Percentiles rank a stretch among this genome's conserved stretches.
These are phyloP conservation scores for Papilio glaucus DNA, from an alignment of 1,140 invertebrate genomes.

Conservation along the genomic window DNA sequence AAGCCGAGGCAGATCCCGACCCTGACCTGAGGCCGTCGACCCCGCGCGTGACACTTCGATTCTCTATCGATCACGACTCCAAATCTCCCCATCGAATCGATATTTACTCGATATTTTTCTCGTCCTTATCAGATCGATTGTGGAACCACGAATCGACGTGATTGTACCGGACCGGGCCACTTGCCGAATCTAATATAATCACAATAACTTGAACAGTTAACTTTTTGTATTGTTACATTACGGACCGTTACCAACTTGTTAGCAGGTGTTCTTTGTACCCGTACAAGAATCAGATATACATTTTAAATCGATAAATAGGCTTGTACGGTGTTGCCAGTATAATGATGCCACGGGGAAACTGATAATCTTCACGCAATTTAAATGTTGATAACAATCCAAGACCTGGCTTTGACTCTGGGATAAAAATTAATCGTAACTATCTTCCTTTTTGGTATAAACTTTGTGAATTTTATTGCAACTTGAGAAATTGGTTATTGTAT, in stretches of 20 bases:
- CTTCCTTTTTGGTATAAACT: too few species aligned
- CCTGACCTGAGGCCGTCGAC: constrained; percentile 74
- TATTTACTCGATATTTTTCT: constrained; percentile 77
- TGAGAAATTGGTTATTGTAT: too few species aligned
- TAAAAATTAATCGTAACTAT: not conserved
- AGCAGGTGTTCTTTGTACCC: constrained; percentile 66
- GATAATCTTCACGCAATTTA: constrained; percentile 31
- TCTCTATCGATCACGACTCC: constrained; percentile 80
- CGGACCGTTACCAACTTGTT: constrained; percentile 68
- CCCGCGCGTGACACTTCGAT: constrained; percentile 81
- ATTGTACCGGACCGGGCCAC: constrained; percentile 49
- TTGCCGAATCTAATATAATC: constrained; percentile 67
- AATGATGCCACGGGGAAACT: constrained; percentile 24
- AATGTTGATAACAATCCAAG: constrained; percentile 15
- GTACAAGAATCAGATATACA: constrained; percentile 21
- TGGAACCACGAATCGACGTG: constrained; percentile 63
- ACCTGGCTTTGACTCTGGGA: not conserved
- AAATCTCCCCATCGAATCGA: constrained; percentile 72
- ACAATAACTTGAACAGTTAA: constrained; percentile 71
- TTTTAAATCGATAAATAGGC: constrained; percentile 27
- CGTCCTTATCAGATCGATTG: constrained; percentile 73
- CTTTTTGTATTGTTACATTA: constrained; percentile 67
- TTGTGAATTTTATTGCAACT: too few species aligned
- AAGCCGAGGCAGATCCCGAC: constrained; percentile 67
- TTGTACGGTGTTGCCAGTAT: not conserved